Evolutionary conservation across 2,113 vertebrate genomes (phyloP).

Genomic region (Onychorhynchus coronatus): DNA sequence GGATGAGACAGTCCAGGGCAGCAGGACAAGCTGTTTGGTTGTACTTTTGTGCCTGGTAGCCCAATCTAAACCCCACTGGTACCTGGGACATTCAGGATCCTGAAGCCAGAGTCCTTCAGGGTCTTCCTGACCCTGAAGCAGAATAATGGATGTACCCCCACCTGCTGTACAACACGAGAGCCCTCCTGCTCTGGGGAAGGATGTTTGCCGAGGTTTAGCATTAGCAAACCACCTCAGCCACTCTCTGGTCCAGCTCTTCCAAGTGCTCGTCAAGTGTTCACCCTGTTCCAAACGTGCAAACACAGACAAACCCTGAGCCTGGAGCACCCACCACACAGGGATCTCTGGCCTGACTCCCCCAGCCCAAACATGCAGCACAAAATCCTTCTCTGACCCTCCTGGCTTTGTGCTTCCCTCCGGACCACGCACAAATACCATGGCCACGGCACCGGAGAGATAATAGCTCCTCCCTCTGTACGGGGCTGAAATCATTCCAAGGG

Average conservation of each 20-base stretch:
- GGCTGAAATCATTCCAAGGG: background rate
- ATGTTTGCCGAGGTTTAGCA: background rate
- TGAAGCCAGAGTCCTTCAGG: background rate
- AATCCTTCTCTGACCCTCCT: background rate
- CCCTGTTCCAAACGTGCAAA: background rate
- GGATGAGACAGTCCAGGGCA: background rate
- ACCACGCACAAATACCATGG: background rate
- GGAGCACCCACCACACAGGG: background rate
- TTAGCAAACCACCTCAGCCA: background rate
- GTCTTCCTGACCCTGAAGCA: too few relatives aligned
- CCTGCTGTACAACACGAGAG: background rate
- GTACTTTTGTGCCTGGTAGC: background rate
- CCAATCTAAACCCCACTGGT: background rate
- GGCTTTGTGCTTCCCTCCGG: accelerated
- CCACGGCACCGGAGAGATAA: too few relatives aligned
- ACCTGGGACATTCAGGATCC: background rate
- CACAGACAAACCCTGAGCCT: background rate
- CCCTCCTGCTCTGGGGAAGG: background rate
- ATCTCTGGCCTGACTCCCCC: background rate
- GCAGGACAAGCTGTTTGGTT: background rate
- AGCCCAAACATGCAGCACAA: background rate
- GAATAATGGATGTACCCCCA: background rate
- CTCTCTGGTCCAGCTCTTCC: background rate
- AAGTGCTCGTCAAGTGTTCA: background rate
- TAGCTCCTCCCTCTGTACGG: background rate